Base-by-base conservation (phyloP, 2,797 vertebrate species). In the Tinamus major region DNA sequence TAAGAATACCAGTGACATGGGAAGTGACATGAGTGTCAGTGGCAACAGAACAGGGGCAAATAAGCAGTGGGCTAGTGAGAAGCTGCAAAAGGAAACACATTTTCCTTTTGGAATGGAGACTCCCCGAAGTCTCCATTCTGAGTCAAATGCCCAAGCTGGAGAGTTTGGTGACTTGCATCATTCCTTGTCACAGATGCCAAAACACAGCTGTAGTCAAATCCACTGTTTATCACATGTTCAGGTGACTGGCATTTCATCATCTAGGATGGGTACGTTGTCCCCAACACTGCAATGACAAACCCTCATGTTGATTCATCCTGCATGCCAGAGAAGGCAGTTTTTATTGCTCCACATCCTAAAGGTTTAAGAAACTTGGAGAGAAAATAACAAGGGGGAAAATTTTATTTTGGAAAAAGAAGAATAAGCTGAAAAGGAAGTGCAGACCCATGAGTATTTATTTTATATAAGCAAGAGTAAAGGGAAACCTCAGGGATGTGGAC, bases 111-210 rank as follows among this genome's bases (percentile, higher is more conserved):
- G 35, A 35, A 35, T 35, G 35, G 35, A 35, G 35, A 35, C 35
- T 26, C 31, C 55, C 74, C 6, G 2, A 69, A 67, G 13, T 46
- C 31, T 62, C 29, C 51, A 88, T 65, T 31, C 62, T 65, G 69
- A 85, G 75, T 80, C 85, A 81, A 89, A 74, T 39, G 41, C 33
- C 67, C 55, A 53, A 79, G 49, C 13, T 15, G 2, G 39, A 53
- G 55, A 55, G 64, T 79, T 72, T 95, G 65, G 46, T 77, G 67
- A 72, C 63, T 70, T 61, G 58, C 42, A 86, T 63, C 51, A 23
- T 76, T 89, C 84, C 76, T 87, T 95, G 90, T 72, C 65, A 84
- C 55, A 83, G 78, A 58, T 75, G 83, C 85, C 94, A 82, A 90
- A 94, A 85, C 2, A 33, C 37, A 86, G 35, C 9, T 1, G 0